Conservation (phyloP, 2,113 vertebrate genomes). For the Casuarius casuarius region DNA sequence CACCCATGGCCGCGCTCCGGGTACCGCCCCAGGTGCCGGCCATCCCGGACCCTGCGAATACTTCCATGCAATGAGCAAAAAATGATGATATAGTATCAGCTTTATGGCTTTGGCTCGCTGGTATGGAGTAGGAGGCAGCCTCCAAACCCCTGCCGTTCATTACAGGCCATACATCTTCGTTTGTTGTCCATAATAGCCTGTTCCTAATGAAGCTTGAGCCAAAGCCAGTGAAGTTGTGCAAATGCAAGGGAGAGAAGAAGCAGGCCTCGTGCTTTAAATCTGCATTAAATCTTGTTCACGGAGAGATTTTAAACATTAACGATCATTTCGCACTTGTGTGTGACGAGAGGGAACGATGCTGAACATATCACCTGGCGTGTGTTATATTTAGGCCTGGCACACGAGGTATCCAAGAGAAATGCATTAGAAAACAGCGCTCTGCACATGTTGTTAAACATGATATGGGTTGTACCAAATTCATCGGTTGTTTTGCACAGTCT, state of each 20-base stretch:
- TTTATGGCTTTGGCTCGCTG: not conserved
- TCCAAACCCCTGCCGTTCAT: not conserved
- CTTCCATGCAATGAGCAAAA: not conserved
- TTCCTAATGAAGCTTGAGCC: conserved; percentile 2
- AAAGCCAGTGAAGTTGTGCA: not conserved
- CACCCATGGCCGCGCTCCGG: too few species aligned
- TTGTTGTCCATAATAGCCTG: not conserved
- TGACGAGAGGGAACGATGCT: not conserved
- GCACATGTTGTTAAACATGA: not conserved
- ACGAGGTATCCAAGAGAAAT: not conserved
- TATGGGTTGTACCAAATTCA: not conserved
- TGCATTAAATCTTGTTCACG: not conserved
- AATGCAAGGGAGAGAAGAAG: not conserved
- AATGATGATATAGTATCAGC: not conserved
- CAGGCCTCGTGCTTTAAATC: not conserved
- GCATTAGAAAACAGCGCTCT: not conserved
- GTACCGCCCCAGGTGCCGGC: too few species aligned
- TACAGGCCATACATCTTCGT: not conserved
- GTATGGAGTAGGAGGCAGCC: not conserved
- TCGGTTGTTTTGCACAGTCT: not conserved
- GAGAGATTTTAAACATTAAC: not conserved
- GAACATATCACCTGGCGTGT: not conserved
- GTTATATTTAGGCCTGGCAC: not conserved
- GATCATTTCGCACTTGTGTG: not conserved
- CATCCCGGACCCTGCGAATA: not conserved